phyloP scores from a whole-genome alignment of 2,888 invertebrate genomes.

The Dioctria rufipes region DNA sequence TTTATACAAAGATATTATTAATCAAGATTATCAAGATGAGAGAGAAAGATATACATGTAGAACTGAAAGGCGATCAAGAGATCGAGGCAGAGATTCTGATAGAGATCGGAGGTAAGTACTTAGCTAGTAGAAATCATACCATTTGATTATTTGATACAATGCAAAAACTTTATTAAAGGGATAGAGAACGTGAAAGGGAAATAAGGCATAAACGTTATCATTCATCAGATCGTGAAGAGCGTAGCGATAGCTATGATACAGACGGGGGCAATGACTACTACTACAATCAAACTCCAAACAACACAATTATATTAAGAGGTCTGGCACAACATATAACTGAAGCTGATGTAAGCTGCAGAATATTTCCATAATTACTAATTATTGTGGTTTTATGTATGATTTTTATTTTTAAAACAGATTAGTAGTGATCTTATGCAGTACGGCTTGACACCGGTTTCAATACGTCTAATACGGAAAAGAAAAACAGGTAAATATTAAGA shows the following conservation, averaged over 20 bases:
- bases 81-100: constrained; percentile 58
- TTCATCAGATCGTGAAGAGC: constrained; percentile 63
- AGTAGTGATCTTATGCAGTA: constrained; percentile 82
- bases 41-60: constrained; percentile 54
- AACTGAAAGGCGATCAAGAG: constrained; percentile 58
- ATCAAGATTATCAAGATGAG: constrained; percentile 69
- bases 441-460: constrained; percentile 84
- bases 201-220: constrained; percentile 59
- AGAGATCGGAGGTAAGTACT: constrained; percentile 60
- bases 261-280: constrained; percentile 71
- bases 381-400: constrained; percentile 35
- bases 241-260: constrained; percentile 67
- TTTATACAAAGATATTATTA: constrained; percentile 68
- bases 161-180: neutral
- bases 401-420: constrained; percentile 74
- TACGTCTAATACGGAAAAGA: constrained; percentile 86
- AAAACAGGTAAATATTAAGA: constrained; percentile 82
- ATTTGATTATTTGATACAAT: too few relatives aligned
- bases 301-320: constrained; percentile 83
- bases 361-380: constrained; percentile 39
- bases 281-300: constrained; percentile 76
- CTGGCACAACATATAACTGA: constrained; percentile 83
- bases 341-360: constrained; percentile 77
- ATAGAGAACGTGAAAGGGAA: constrained; percentile 52
- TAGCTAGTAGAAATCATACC: too few relatives aligned